Evolutionary conservation across 2,888 invertebrate species (phyloP), one percentile per base, ranked within the genome.

Genomic region (Apotomis capreana): DNA sequence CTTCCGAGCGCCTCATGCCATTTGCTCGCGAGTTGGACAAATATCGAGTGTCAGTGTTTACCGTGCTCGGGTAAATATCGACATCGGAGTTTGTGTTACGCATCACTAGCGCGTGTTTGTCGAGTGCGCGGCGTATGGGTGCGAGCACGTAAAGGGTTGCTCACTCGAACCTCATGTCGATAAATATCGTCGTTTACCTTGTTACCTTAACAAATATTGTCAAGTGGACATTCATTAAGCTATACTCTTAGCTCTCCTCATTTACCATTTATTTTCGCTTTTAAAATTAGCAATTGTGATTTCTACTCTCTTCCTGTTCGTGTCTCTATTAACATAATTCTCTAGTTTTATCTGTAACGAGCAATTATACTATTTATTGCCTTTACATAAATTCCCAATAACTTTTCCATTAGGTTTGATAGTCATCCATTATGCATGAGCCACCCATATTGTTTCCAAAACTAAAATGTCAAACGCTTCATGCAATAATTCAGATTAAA

Each of bases 81-180:
- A 91, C 91, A 89, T 84, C 84, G 79, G 80, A 87, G 92, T 92
- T 92, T 92, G 92, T 89, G 92, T 93, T 92, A 90, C 91, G 93
- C 93, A 93, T 93, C 93, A 93, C 93, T 93, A 93, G 87, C 86
- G 76, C 79, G 81, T 92, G 88, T 93, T 92, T 93, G 89, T 80
- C 80, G 83, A 86, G 81, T 83, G 81, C 80, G 81, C 78, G 84
- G 84, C 83, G 84, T 80, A 82, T 87, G 87, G 88, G 88, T 83
- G 88, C 85, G 82, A 84, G 84, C 82, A 84, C 86, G 89, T 87
- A 87, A 90, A 92, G 92, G 91, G 90, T 87, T 91, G 89, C 80
- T 88, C 90, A 90, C 92, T 90, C 85, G 83, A 87, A 82, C 86
- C 84, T 85, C 83, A 83, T 87, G 87, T 89, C 89, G 87, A 90